Evolutionary conservation across 2,113 vertebrate genomes (phyloP).

Genomic region (Nesospiza acunhae): DNA sequence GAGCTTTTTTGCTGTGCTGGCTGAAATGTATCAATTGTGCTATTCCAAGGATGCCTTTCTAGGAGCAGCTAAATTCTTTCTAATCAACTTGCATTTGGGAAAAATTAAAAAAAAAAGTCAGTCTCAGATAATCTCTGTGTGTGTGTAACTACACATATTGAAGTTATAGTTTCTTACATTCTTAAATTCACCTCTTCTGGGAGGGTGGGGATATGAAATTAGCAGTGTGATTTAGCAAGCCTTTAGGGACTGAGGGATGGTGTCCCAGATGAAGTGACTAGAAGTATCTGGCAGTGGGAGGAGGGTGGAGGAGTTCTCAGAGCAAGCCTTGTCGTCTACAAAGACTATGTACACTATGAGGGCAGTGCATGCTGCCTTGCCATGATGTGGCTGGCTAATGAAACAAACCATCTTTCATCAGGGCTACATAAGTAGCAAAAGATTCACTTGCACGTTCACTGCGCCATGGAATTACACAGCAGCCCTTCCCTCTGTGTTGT

Average conservation of each 20-base stretch:
- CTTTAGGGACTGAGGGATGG: neutral
- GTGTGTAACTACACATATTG: neutral
- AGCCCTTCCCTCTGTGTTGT: neutral
- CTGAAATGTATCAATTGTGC: neutral
- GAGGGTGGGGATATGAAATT: neutral
- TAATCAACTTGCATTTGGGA: neutral
- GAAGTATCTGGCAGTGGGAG: neutral
- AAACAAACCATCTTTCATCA: neutral
- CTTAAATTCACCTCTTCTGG: neutral
- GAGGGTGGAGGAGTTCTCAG: neutral
- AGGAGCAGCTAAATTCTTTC: neutral
- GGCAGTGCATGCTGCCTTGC: neutral
- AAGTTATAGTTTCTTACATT: neutral
- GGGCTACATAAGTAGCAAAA: neutral
- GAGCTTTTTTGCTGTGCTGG: neutral
- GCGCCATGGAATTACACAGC: neutral
- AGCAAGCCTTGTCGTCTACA: neutral
- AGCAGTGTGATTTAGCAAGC: neutral
- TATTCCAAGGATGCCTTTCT: neutral
- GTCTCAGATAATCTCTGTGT: neutral
- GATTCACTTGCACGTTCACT: neutral
- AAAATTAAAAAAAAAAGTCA: neutral
- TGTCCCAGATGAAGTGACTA: neutral
- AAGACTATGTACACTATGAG: accelerated
- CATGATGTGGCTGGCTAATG: neutral